A percentile compares a stretch with the other conserved stretches of the same genome.
These are phyloP conservation scores for Bombycilla garrulus DNA, from an alignment of 2,113 vertebrate genomes.

Conservation along the genomic window DNA sequence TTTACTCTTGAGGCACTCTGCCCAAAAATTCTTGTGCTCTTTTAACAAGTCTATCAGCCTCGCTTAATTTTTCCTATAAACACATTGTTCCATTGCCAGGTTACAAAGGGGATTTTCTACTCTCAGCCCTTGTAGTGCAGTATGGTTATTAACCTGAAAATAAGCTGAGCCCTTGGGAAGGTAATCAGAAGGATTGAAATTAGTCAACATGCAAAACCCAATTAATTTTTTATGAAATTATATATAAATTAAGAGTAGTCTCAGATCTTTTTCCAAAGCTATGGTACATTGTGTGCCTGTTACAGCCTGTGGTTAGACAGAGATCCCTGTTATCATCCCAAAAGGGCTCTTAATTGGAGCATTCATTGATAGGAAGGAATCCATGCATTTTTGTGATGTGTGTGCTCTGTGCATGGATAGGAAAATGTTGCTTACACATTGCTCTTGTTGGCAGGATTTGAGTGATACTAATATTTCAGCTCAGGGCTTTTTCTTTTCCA, in stretches of 20 bases:
- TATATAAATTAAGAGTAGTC: not conserved
- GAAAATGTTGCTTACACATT: not conserved
- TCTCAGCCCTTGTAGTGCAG: not conserved
- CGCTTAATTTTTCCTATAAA: not conserved
- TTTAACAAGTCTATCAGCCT: not conserved
- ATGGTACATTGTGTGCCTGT: not conserved
- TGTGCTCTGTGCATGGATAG: not conserved
- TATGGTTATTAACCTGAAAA: not conserved
- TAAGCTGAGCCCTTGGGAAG: not conserved
- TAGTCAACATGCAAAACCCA: not conserved
- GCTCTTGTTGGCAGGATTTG: not conserved
- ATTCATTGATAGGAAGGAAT: not conserved
- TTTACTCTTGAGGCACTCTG: not conserved
- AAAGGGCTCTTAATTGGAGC: not conserved
- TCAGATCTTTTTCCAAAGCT: not conserved
- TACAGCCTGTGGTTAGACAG: not conserved
- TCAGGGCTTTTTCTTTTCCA: not conserved
- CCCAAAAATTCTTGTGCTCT: not conserved
- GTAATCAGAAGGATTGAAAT: not conserved
- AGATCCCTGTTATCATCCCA: not conserved
- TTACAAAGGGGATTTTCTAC: not conserved
- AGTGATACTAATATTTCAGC: not conserved
- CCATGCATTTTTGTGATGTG: not conserved
- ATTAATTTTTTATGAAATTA: not conserved
- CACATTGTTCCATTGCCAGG: not conserved